Evolutionary conservation across 2,888 invertebrate species (phyloP), one percentile per base, ranked within the genome.

Genomic region (Diaperis boleti): DNA sequence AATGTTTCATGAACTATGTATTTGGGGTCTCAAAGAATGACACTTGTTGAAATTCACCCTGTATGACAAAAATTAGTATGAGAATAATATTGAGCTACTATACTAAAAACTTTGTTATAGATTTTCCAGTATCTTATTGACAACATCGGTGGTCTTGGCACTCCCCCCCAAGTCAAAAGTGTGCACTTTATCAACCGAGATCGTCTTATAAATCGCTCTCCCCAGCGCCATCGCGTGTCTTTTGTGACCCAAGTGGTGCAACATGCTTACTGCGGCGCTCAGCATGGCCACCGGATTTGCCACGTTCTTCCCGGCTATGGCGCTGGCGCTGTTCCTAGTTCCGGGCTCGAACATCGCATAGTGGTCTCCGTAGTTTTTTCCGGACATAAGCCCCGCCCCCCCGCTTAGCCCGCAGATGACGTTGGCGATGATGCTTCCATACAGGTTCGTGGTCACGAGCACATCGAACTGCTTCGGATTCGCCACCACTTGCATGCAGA

Each of bases 261-360:
- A 57, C 52, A 76, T 63, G 59, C 73, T 68, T n/a, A 71, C 67
- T 0, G 71, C 68, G 0, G 98, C 96, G 81, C 94, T 94, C 68
- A 98, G 85, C 94, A 98, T 96, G 0, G 97, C 97, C 17, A 95
- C 88, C 0, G 98, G 98, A 82, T 98, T 98, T 0, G 97, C 97
- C 52, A 95, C 85, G 81, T 97, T 95, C 81, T 95, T 95, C 50
- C 97, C 98, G 56, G 94, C 95, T 72, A 98, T 91, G 0, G 92
- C 87, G 11, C 92, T 93, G 49, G 45, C 64, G 3, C 35, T 55
- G 61, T 69, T 68, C 26, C 75, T 63, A 0, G 71, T 69, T 13
- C 68, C 78, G 3, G 78, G 72, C 67, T 81, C 81, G 64, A 80
- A 80, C 3, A 80, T 66, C 1, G 77, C 78, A 37, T 66, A 72